A percentile compares a stretch with the other conserved stretches of the same genome.
Conservation (phyloP, 2,888 invertebrate species). For the Amphipyra tragopoginis region DNA sequence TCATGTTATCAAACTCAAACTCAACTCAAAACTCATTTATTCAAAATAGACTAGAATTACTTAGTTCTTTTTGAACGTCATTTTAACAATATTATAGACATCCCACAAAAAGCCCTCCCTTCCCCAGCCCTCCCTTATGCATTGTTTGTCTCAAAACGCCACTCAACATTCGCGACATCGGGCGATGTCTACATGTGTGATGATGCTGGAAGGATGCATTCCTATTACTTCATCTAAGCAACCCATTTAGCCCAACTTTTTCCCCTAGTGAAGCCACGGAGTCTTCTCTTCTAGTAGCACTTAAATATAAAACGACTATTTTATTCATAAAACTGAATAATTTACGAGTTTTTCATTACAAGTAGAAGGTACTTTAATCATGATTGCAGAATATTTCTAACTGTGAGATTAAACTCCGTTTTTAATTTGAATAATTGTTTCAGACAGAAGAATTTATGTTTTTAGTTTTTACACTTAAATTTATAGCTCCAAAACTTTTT, state of each 20-base stretch:
- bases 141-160: too few relatives aligned
- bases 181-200: too few relatives aligned
- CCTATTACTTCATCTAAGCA: too few relatives aligned
- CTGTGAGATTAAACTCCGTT: constrained; percentile 45
- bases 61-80: too few relatives aligned
- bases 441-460: constrained; percentile 25
- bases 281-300: constrained; percentile 6
- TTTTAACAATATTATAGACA: too few relatives aligned
- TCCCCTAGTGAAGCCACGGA: constrained; percentile 9
- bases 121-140: too few relatives aligned
- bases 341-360: constrained; percentile 45
- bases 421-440: constrained; percentile 47
- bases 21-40: too few relatives aligned
- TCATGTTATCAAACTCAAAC: too few relatives aligned
- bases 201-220: too few relatives aligned
- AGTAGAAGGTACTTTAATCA: constrained; percentile 44
- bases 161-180: too few relatives aligned
- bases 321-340: constrained; percentile 51
- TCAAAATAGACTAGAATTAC: too few relatives aligned
- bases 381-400: constrained; percentile 41
- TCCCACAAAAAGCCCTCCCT: too few relatives aligned
- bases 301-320: constrained; percentile 37
- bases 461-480: constrained; percentile 17
- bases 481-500: constrained; percentile 1
- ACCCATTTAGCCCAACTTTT: not conserved